A percentile compares a stretch with the other conserved stretches of the same genome.
Evolutionary conservation across 2,113 vertebrate genomes (phyloP).

Genomic region (Sinocyclocheilus grahami): DNA sequence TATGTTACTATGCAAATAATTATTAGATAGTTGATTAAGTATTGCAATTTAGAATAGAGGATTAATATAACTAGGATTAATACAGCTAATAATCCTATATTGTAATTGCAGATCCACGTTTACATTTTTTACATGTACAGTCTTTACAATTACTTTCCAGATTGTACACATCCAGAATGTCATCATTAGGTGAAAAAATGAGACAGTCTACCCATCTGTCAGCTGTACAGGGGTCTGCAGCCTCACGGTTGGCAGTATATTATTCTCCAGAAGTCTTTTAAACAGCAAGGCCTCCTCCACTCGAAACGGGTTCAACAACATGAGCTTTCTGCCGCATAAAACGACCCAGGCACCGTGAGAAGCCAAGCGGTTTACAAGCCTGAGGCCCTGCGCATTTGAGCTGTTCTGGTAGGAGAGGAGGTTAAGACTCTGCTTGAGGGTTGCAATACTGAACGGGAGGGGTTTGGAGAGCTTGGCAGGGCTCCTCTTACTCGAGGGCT

Average conservation of each 20-base stretch:
- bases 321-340: slow-evolving; percentile 80
- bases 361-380: slow-evolving; percentile 81
- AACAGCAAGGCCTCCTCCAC: slow-evolving; percentile 89
- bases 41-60: neutral
- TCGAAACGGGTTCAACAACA: slow-evolving; percentile 90
- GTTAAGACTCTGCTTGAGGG: slow-evolving; percentile 75
- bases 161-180: slow-evolving; percentile 12
- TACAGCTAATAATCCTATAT: neutral
- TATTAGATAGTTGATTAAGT: neutral
- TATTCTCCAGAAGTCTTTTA: slow-evolving; percentile 87
- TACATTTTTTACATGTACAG: neutral
- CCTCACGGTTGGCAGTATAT: slow-evolving; percentile 83
- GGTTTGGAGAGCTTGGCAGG: slow-evolving; percentile 68
- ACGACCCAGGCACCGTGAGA: slow-evolving; percentile 88
- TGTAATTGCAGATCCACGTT: neutral
- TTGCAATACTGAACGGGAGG: slow-evolving; percentile 82
- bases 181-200: slow-evolving; percentile 39
- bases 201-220: slow-evolving; percentile 85
- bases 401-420: slow-evolving; percentile 66
- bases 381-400: slow-evolving; percentile 69
- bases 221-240: slow-evolving; percentile 84
- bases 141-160: neutral
- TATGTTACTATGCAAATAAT: neutral
- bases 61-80: neutral
- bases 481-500: slow-evolving; percentile 75